These are phyloP conservation scores for Pygoscelis adeliae DNA, from an alignment of 2,113 vertebrate genomes.

Conservation along the genomic window DNA sequence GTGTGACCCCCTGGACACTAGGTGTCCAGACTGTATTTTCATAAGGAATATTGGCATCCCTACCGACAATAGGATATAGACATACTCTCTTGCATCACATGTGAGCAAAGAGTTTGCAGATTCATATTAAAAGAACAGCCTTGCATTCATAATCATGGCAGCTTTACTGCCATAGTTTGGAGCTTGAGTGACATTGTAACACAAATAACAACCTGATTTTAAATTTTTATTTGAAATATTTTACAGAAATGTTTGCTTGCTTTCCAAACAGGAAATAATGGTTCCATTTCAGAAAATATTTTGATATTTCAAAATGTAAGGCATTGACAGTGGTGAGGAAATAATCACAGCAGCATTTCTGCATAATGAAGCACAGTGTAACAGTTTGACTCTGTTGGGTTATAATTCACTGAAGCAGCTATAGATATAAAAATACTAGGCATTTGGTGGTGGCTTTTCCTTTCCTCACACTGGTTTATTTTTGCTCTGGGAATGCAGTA, in stretches of 20 bases:
- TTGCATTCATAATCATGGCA: background rate
- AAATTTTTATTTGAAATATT: background rate
- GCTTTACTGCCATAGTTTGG: background rate
- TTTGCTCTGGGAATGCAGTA: constrained; percentile 16
- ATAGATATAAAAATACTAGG: background rate
- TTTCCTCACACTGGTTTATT: background rate
- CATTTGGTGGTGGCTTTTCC: background rate
- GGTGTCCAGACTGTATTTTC: background rate
- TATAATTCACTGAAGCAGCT: background rate
- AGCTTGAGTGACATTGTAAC: background rate
- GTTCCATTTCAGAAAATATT: background rate
- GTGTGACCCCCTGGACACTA: background rate
- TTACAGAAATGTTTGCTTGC: background rate
- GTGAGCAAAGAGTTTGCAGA: background rate
- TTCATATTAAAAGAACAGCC: background rate
- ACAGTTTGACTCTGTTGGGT: background rate
- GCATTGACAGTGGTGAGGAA: background rate
- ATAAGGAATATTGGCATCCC: background rate
- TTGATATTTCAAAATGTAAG: background rate
- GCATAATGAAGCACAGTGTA: background rate
- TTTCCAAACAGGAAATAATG: background rate
- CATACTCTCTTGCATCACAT: background rate
- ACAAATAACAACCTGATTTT: background rate
- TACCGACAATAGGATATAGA: background rate
- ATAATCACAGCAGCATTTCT: background rate